Conservation (phyloP, 2,888 invertebrate species). For the Polydrusus cervinus region DNA sequence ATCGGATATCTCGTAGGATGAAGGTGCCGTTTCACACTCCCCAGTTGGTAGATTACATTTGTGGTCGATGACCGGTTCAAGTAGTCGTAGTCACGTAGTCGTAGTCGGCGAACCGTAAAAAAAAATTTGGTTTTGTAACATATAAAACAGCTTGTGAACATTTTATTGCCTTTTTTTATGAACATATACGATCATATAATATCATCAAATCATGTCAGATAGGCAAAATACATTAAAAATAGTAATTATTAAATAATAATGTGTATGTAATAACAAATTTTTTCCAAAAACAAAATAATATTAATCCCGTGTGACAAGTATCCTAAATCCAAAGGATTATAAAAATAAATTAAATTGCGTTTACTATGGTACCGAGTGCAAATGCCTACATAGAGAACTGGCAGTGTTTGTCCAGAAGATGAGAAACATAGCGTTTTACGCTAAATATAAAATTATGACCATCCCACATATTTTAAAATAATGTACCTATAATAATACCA, state of each 20-base stretch:
- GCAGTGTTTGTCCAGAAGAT: conserved; percentile 40
- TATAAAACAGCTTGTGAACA: too few species aligned
- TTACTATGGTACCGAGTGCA: conserved; percentile 39
- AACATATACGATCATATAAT: not conserved
- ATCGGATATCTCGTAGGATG: too few species aligned
- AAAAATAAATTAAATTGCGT: conserved; percentile 31
- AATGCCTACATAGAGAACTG: conserved; percentile 28
- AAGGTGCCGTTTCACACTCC: too few species aligned
- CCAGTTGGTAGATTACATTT: too few species aligned
- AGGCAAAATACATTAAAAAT: conserved; percentile 30
- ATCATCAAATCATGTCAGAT: conserved; percentile 1
- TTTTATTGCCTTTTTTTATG: not conserved
- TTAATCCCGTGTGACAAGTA: conserved; percentile 27
- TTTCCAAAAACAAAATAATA: conserved; percentile 15
- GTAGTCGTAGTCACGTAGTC: too few species aligned
- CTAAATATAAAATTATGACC: conserved; percentile 32
- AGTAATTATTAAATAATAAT: conserved; percentile 30
- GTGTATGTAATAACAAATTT: conserved; percentile 7
- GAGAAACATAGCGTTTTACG: conserved; percentile 30
- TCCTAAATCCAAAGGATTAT: conserved; percentile 32
- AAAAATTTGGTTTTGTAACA: too few species aligned
- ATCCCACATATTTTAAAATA: too few species aligned
- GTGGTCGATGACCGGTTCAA: too few species aligned
- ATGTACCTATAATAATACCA: too few species aligned
- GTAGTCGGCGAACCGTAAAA: too few species aligned